phyloP scores from a whole-genome alignment of 1,140 invertebrate species.

The Carposina sasakii region DNA sequence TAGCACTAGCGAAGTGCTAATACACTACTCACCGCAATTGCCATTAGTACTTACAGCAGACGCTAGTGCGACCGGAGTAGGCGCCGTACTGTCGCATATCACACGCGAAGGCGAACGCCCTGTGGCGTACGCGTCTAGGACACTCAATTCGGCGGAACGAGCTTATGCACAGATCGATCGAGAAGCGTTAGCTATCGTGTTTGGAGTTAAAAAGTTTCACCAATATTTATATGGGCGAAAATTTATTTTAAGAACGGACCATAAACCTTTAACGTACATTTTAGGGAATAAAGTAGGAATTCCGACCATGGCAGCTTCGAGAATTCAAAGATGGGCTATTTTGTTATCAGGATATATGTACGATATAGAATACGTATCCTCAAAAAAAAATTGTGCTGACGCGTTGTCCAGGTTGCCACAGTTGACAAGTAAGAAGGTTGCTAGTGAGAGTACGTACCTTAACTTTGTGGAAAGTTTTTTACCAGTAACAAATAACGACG shows the following conservation, averaged over 20 bases:
- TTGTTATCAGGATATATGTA: conserved; percentile 46
- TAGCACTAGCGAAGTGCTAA: conserved; percentile 3
- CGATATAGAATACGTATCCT: conserved; percentile 36
- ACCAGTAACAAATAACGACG: background rate
- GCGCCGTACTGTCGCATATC: conserved; percentile 23
- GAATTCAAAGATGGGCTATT: conserved; percentile 46
- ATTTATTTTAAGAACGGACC: conserved; percentile 57
- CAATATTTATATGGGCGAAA: conserved; percentile 68
- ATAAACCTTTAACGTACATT: conserved; percentile 56
- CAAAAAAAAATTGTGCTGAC: conserved; percentile 35
- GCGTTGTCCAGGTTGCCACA: conserved; percentile 31
- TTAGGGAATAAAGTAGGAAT: conserved; percentile 44
- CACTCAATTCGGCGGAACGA: conserved; percentile 54
- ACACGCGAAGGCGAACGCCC: conserved; percentile 12
- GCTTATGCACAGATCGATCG: conserved; percentile 57
- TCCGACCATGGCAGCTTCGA: conserved; percentile 33
- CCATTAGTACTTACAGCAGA: conserved; percentile 24
- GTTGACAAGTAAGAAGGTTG: background rate
- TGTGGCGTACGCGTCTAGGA: conserved; percentile 52
- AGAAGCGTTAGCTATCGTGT: conserved; percentile 35
- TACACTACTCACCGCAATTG: conserved; percentile 19
- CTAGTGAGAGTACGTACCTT: conserved; percentile 6
- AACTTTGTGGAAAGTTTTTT: conserved; percentile 8
- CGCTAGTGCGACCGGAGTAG: conserved; percentile 22
- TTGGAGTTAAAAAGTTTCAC: conserved; percentile 57